Conservation (phyloP, 2,888 invertebrate genomes). For the Noctua pronuba region DNA sequence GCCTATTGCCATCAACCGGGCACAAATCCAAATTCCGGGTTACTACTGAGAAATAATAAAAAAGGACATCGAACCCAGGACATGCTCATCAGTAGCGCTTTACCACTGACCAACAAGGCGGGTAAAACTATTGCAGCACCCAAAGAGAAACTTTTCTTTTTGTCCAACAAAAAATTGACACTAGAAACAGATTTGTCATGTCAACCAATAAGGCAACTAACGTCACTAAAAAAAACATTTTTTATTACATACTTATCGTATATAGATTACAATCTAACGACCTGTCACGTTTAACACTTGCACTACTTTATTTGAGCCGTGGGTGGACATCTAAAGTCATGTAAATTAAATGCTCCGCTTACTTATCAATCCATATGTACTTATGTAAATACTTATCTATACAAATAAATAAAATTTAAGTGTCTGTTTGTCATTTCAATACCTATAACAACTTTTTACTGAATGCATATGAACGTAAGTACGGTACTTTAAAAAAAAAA, state of each 20-base stretch:
- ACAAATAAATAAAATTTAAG: too few relatives aligned
- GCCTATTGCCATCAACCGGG: neutral
- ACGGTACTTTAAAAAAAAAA: too few relatives aligned
- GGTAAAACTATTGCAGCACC: neutral
- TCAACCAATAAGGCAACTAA: neutral
- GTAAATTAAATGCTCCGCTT: conserved; percentile 53
- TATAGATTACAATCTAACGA: conserved; percentile 39
- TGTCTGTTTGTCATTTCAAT: too few relatives aligned
- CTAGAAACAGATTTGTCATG: conserved; percentile 6
- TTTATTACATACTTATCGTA: conserved; percentile 13
- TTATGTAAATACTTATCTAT: too few relatives aligned
- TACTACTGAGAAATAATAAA: neutral
- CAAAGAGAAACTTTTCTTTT: neutral
- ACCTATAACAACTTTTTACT: too few relatives aligned
- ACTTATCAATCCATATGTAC: neutral
- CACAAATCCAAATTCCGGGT: neutral
- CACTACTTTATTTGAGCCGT: conserved; percentile 43
- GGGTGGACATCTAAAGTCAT: conserved; percentile 60
- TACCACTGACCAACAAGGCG: too few relatives aligned
- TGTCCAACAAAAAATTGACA: neutral
- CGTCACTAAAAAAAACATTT: neutral
- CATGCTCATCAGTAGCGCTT: neutral
- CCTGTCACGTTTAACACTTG: conserved; percentile 52
- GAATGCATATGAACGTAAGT: too few relatives aligned
- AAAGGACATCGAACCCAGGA: neutral